phyloP scores from a whole-genome alignment of 2,113 vertebrate genomes.

The Thamnaconus septentrionalis region DNA sequence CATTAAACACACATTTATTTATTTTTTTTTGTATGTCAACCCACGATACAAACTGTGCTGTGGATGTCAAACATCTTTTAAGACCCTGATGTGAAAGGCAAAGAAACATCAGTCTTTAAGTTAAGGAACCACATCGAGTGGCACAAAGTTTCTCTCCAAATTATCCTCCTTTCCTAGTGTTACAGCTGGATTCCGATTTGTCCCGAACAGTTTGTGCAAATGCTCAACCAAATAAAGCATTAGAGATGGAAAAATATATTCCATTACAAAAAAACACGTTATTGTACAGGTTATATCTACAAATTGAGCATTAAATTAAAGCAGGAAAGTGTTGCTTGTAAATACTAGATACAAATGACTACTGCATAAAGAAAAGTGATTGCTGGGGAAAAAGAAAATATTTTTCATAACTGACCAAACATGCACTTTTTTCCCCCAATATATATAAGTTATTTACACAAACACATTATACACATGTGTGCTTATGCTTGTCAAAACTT shows the following conservation, averaged over 20 bases:
- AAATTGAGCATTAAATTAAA: constrained; percentile 60
- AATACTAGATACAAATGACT: constrained; percentile 30
- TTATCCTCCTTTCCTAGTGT: constrained; percentile 27
- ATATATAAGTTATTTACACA: constrained; percentile 22
- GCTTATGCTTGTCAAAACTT: constrained; percentile 18
- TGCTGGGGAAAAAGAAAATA: constrained; percentile 1
- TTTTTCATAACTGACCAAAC: constrained; percentile 27
- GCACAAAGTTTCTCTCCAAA: constrained; percentile 7
- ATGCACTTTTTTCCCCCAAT: not conserved
- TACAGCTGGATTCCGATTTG: constrained; percentile 23
- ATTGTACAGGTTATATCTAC: constrained; percentile 58
- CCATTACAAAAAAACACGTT: constrained; percentile 45
- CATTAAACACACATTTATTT: constrained; percentile 46
- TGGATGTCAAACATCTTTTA: constrained; percentile 13
- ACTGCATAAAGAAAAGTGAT: constrained; percentile 24
- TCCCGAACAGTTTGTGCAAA: constrained; percentile 3
- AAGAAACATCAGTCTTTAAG: constrained; percentile 7
- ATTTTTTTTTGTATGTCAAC: not conserved
- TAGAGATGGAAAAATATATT: constrained; percentile 47
- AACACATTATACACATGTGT: constrained; percentile 28
- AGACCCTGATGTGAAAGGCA: not conserved
- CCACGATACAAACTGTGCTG: constrained; percentile 2
- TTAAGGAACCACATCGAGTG: constrained; percentile 12
- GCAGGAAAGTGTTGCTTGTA: constrained; percentile 29
- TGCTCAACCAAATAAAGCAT: constrained; percentile 30